These are phyloP conservation scores for Pogonophryne albipinna DNA, from an alignment of 2,797 vertebrate genomes.

Conservation along the genomic window DNA sequence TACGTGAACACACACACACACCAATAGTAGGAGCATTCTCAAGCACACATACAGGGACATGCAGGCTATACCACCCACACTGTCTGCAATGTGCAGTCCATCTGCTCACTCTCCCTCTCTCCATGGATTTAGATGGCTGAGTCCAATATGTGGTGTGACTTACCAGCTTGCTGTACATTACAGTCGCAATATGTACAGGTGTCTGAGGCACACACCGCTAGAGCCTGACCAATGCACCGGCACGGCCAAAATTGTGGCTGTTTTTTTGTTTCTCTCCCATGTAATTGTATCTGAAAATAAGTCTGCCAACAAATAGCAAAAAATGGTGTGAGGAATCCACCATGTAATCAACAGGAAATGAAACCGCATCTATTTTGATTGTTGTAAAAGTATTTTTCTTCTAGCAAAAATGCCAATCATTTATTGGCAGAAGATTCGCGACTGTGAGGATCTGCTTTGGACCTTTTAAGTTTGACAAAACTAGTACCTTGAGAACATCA, in stretches of 20 bases:
- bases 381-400: neutral
- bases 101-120: conserved; percentile 69
- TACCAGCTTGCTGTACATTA: conserved; percentile 43
- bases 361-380: neutral
- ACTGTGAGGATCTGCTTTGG: neutral
- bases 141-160: conserved; percentile 48
- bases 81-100: conserved; percentile 71
- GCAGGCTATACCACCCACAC: conserved; percentile 74
- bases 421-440: neutral
- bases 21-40: conserved; percentile 63
- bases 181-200: conserved; percentile 42
- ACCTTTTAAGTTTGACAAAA: neutral
- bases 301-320: neutral
- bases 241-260: neutral
- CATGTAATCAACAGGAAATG: neutral
- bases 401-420: neutral
- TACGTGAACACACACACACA: conserved; percentile 35
- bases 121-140: conserved; percentile 51
- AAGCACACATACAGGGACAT: conserved; percentile 61
- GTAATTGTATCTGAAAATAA: neutral
- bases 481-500: neutral
- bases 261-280: neutral
- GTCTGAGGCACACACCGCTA: conserved; percentile 16
- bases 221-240: conserved; percentile 7
- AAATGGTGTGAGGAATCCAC: neutral